A percentile compares a stretch with the other conserved stretches of the same genome.
Conservation (phyloP, 2,888 invertebrate species). For the Xylophagus ater region DNA sequence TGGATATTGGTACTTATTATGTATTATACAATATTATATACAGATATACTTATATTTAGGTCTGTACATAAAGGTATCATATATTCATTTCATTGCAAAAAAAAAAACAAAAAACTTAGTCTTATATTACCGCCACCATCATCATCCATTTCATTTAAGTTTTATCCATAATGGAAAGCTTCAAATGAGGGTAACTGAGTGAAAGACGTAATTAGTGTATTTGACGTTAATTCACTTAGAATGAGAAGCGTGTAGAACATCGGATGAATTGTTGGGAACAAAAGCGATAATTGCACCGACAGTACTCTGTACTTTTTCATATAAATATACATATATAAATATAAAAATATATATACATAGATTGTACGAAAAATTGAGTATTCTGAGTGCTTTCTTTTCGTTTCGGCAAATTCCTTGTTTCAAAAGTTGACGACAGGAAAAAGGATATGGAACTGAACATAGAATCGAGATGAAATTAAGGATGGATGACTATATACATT, state of each 20-base stretch:
- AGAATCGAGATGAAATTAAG: background rate
- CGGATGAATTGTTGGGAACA: constrained; percentile 10
- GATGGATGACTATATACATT: background rate
- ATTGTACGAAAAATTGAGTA: no score
- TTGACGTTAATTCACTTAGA: constrained; percentile 25
- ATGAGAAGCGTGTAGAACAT: constrained; percentile 22
- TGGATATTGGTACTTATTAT: no score
- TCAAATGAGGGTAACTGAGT: constrained; percentile 24
- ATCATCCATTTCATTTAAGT: no score
- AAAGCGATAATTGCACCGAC: constrained; percentile 11
- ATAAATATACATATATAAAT: no score
- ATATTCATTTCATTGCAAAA: no score
- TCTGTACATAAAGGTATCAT: no score
- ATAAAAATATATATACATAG: no score
- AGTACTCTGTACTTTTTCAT: no score
- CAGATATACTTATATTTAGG: no score
- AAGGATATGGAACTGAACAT: background rate
- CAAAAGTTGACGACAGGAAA: background rate
- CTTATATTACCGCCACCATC: no score
- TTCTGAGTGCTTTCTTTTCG: constrained; percentile 6
- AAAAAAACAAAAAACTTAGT: no score
- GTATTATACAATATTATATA: no score
- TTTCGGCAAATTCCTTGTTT: constrained; percentile 5
- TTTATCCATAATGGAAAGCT: constrained; percentile 21
- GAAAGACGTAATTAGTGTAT: constrained; percentile 24